phyloP scores from a whole-genome alignment of 2,113 vertebrate species.

The Ursus arctos region DNA sequence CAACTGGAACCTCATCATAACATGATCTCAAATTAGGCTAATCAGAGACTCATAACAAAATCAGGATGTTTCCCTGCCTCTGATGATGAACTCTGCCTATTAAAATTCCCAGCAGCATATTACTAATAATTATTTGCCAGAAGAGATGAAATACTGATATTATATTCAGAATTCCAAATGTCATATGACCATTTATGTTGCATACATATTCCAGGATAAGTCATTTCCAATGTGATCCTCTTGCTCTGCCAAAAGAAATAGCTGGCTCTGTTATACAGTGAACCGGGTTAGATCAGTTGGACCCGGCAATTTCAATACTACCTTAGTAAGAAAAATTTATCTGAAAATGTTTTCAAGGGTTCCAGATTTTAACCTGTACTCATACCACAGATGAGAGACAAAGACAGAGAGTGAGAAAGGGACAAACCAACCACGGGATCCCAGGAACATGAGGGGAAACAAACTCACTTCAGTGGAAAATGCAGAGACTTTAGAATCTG shows the following conservation, averaged over 20 bases:
- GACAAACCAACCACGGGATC: neutral
- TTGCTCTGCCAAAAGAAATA: neutral
- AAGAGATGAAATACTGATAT: neutral
- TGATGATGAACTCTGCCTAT: neutral
- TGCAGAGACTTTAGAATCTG: neutral
- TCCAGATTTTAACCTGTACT: neutral
- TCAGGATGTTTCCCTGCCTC: neutral
- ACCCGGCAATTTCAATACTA: too few species aligned
- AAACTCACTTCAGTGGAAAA: neutral
- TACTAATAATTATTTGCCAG: neutral
- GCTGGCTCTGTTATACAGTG: too few species aligned
- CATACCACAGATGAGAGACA: neutral
- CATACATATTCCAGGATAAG: neutral
- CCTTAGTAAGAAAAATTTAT: too few species aligned
- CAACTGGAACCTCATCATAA: neutral
- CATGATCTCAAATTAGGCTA: neutral
- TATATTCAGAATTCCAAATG: neutral
- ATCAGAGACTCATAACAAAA: neutral
- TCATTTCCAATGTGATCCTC: neutral
- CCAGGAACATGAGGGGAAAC: neutral
- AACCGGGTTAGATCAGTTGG: too few species aligned
- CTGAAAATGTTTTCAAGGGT: neutral
- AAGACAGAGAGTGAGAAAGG: neutral
- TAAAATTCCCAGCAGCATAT: neutral
- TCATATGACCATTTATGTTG: neutral